These are phyloP conservation scores for Cygnus olor DNA, from an alignment of 2,797 vertebrate species.

Conservation along the genomic window DNA sequence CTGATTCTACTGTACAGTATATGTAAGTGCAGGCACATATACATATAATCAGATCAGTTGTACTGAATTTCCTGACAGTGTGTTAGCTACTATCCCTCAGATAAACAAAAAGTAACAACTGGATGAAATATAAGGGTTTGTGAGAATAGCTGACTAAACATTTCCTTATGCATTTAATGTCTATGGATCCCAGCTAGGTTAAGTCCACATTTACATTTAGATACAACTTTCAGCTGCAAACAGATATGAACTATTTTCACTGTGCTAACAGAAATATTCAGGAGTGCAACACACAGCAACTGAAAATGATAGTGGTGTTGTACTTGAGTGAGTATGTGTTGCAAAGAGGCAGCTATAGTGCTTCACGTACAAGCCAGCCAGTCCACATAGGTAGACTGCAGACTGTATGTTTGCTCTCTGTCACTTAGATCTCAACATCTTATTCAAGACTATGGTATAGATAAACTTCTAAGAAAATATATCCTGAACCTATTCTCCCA, in stretches of 20 bases:
- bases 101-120: not conserved
- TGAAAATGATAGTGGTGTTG: not conserved
- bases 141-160: conserved; percentile 26
- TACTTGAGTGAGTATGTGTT: not conserved
- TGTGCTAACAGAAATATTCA: not conserved
- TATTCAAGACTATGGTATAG: not conserved
- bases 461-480: not conserved
- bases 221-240: not conserved
- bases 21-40: not conserved
- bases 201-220: conserved; percentile 47
- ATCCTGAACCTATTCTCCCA: not conserved
- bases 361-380: not conserved
- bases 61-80: not conserved
- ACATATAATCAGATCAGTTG: not conserved
- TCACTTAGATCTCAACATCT: not conserved
- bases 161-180: conserved; percentile 25
- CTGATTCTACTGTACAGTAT: not conserved
- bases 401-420: accelerated
- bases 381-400: not conserved
- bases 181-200: not conserved
- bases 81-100: not conserved
- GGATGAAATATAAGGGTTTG: conserved; percentile 6
- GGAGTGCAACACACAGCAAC: not conserved
- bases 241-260: not conserved
- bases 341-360: not conserved